Conservation (phyloP, 2,888 invertebrate genomes). For the Hydropsyche betteni region DNA sequence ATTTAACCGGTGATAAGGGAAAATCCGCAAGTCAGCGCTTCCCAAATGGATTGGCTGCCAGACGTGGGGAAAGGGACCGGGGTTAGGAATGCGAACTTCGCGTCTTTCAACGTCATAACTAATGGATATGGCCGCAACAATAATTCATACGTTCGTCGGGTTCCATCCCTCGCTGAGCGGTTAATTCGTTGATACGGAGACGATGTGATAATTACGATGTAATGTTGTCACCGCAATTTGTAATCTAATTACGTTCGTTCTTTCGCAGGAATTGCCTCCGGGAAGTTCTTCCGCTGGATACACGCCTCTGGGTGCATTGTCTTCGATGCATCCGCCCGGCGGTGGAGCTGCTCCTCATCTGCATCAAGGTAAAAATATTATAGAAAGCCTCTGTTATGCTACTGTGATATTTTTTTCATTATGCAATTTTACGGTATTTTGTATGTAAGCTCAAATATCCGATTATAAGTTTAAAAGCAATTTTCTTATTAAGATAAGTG, state of each 20-base stretch:
- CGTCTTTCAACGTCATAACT: no score
- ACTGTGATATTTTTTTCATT: not conserved
- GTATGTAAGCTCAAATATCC: no score
- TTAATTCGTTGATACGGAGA: not conserved
- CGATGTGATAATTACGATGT: no score
- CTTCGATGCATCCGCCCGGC: slow-evolving; percentile 88
- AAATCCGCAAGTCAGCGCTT: slow-evolving; percentile 29
- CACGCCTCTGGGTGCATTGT: slow-evolving; percentile 83
- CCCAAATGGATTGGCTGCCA: slow-evolving; percentile 19
- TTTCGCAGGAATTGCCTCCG: slow-evolving; percentile 61
- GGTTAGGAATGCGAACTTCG: no score
- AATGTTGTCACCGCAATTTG: not conserved
- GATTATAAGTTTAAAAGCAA: no score
- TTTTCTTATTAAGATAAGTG: no score
- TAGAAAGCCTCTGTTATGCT: not conserved
- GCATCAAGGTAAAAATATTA: slow-evolving; percentile 64
- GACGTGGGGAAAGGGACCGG: no score
- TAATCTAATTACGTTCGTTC: not conserved
- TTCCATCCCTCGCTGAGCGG: no score
- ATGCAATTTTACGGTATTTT: not conserved
- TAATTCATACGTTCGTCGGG: no score
- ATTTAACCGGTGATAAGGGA: slow-evolving; percentile 33
- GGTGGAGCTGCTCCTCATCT: slow-evolving; percentile 66
- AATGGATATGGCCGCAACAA: no score
- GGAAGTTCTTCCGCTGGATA: slow-evolving; percentile 71